A percentile compares a stretch with the other conserved stretches of the same genome.
These are phyloP conservation scores for Drosophila punjabiensis DNA, from an alignment of 1,140 invertebrate species.

Conservation along the genomic window DNA sequence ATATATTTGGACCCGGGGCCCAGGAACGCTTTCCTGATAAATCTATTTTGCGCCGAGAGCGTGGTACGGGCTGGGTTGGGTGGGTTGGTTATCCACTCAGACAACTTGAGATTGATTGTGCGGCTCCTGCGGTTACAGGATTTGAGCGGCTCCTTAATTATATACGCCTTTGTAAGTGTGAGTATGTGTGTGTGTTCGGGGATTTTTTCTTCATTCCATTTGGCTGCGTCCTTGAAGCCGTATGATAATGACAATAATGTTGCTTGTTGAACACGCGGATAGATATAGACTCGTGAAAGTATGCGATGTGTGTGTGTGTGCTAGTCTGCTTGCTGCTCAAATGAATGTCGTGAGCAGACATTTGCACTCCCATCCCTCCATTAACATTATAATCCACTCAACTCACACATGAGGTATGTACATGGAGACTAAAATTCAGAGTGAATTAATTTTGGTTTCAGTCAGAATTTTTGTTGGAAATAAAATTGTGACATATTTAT, in stretches of 20 bases:
- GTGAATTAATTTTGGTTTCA: neutral
- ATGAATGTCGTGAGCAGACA: conserved; percentile 74
- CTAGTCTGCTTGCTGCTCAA: conserved; percentile 33
- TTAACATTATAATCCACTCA: conserved; percentile 52
- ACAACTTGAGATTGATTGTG: conserved; percentile 71
- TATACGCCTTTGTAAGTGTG: conserved; percentile 1
- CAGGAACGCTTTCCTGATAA: conserved; percentile 51
- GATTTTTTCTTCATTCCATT: conserved; percentile 25
- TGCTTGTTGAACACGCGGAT: conserved; percentile 49
- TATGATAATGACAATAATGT: conserved; percentile 70
- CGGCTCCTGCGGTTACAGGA: conserved; percentile 47
- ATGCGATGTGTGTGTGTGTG: conserved; percentile 4
- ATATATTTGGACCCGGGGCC: conserved; percentile 12
- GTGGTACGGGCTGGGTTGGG: neutral
- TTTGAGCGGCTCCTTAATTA: conserved; percentile 61
- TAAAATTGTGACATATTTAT: neutral
- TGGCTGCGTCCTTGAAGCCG: conserved; percentile 36
- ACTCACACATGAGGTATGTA: conserved; percentile 11
- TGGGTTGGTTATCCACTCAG: conserved; percentile 26
- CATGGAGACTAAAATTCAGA: neutral
- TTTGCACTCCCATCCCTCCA: conserved; percentile 40
- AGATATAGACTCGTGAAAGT: conserved; percentile 21
- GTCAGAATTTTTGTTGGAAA: neutral
- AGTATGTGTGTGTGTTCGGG: neutral
- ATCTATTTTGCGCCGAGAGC: conserved; percentile 37